Percentiles rank a stretch among this genome's conserved stretches.
Conservation (phyloP, 2,797 vertebrate species). For the Threskiornis aethiopicus region DNA sequence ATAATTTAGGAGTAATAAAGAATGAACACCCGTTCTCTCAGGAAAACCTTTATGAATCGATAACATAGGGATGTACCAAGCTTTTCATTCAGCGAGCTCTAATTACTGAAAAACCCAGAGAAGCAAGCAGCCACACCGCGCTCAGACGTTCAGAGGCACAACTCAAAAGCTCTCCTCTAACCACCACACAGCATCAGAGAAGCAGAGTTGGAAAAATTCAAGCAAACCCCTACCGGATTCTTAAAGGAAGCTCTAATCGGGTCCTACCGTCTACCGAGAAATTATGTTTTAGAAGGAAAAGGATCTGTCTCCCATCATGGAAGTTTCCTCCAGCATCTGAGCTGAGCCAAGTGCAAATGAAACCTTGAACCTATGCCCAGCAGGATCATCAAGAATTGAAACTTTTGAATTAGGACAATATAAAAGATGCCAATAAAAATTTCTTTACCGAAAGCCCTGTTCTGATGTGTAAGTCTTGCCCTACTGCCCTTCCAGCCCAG, state of each 20-base stretch:
- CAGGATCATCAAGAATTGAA: conserved; percentile 9
- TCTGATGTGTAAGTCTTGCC: background rate
- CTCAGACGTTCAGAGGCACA: background rate
- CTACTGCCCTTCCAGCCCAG: background rate
- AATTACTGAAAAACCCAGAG: background rate
- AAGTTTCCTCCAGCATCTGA: conserved; percentile 14
- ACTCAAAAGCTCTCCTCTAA: background rate
- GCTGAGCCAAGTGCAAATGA: conserved; percentile 35
- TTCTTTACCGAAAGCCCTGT: background rate
- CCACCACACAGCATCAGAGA: background rate
- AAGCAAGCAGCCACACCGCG: background rate
- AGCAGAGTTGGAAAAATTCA: background rate
- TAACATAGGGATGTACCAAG: background rate
- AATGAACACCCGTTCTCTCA: background rate
- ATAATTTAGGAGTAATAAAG: background rate
- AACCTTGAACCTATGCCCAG: conserved; percentile 41
- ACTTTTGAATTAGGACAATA: background rate
- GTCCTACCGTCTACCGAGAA: background rate
- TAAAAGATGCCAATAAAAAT: conserved; percentile 36
- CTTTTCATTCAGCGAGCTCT: background rate
- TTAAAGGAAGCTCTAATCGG: background rate
- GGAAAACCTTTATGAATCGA: background rate
- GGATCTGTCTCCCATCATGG: background rate
- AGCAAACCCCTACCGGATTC: background rate
- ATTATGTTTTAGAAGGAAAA: conserved; percentile 6